Percentiles rank a stretch among this genome's conserved stretches.
These are phyloP conservation scores for Chloroceryle amazona DNA, from an alignment of 2,797 vertebrate genomes.

Conservation along the genomic window DNA sequence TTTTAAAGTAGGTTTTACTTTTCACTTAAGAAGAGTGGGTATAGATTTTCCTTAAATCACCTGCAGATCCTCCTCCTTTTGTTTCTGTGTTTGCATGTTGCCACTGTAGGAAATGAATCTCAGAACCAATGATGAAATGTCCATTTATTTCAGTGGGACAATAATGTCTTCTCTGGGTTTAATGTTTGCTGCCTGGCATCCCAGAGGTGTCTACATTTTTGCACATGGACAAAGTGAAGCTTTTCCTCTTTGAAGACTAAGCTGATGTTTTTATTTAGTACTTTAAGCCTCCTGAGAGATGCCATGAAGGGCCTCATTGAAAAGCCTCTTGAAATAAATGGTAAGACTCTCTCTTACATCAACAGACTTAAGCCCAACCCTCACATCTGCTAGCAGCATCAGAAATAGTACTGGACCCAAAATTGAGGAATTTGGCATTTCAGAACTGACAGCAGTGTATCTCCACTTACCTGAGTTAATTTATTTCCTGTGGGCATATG, in stretches of 20 bases:
- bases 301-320: not conserved
- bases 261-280: not conserved
- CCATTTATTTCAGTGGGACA: not conserved
- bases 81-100: not conserved
- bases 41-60: not conserved
- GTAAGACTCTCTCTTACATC: not conserved
- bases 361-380: not conserved
- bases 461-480: not conserved
- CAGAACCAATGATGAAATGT: not conserved
- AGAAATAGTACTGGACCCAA: not conserved
- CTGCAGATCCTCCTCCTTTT: not conserved
- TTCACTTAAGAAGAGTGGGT: not conserved
- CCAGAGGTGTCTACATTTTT: not conserved
- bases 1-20: conserved; percentile 18
- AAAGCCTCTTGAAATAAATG: not conserved
- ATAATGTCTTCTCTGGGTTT: not conserved
- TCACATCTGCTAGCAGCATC: not conserved
- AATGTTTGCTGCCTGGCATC: not conserved
- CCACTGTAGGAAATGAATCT: not conserved
- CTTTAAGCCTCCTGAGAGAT: not conserved
- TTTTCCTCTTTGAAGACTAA: not conserved
- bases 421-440: not conserved
- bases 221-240: not conserved
- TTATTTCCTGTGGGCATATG: not conserved
- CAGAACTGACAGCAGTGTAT: not conserved